Conservation (phyloP, 2,797 vertebrate genomes). For the Liparis tanakae region DNA sequence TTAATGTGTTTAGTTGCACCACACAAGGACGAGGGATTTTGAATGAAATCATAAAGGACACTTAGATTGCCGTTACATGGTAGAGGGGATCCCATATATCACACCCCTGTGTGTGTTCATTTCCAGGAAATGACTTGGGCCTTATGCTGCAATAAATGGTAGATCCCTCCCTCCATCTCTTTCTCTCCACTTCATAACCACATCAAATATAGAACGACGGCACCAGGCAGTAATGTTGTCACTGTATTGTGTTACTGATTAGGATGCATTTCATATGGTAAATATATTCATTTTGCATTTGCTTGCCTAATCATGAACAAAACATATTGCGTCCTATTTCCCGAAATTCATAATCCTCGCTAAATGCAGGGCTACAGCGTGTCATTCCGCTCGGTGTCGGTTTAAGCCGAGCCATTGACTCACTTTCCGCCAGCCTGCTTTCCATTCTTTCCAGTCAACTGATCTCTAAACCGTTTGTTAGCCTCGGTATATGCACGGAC, state of each 20-base stretch:
- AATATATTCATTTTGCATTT: conserved; percentile 43
- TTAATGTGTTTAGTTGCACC: conserved; percentile 76
- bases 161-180: conserved; percentile 61
- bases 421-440: conserved; percentile 59
- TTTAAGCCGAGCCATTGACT: conserved; percentile 67
- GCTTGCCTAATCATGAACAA: conserved; percentile 60
- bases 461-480: conserved; percentile 75
- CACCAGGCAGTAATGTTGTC: conserved; percentile 42
- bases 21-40: conserved; percentile 73
- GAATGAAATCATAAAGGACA: conserved; percentile 81
- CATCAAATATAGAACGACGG: conserved; percentile 36
- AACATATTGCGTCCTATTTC: conserved; percentile 45
- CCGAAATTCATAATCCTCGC: conserved; percentile 53
- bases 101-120: conserved; percentile 72
- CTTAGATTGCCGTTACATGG: conserved; percentile 78
- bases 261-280: conserved; percentile 45
- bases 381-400: conserved; percentile 65
- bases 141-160: conserved; percentile 70
- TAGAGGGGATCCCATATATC: conserved; percentile 73
- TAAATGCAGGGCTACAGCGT: conserved; percentile 39
- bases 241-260: conserved; percentile 50
- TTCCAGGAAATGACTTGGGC: conserved; percentile 72
- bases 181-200: conserved; percentile 60
- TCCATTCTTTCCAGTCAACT: conserved; percentile 78
- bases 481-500: conserved; percentile 56